These are phyloP conservation scores for Allygus modestus DNA, from an alignment of 2,888 invertebrate genomes.

Conservation along the genomic window DNA sequence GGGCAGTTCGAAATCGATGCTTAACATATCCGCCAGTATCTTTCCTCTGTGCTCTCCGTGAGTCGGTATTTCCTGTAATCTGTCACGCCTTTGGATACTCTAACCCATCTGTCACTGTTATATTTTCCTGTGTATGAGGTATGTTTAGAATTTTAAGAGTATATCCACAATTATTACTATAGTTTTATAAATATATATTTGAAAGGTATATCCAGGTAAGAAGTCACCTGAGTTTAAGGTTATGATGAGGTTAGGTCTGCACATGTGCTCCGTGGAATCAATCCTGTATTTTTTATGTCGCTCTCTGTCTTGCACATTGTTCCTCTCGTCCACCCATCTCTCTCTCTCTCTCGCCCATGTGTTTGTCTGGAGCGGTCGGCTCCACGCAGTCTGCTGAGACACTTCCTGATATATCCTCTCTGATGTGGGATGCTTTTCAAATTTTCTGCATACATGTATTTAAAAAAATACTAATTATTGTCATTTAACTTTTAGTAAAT, in stretches of 20 bases:
- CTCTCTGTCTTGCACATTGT: slow-evolving; percentile 1
- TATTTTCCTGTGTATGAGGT: neutral
- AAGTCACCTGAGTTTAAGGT: slow-evolving; percentile 9
- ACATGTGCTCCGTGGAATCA: slow-evolving; percentile 47
- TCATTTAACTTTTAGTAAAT: too few species aligned
- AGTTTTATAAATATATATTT: too few species aligned
- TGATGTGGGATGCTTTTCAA: neutral
- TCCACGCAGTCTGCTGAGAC: slow-evolving; percentile 33
- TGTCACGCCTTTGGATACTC: slow-evolving; percentile 41
- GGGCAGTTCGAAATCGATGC: slow-evolving; percentile 55
- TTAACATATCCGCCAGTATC: slow-evolving; percentile 32
- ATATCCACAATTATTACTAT: neutral
- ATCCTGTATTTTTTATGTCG: neutral
- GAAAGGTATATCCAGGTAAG: neutral
- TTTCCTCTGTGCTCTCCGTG: slow-evolving; percentile 20
- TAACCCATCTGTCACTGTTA: neutral
- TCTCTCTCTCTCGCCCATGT: neutral
- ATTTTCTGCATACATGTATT: too few species aligned
- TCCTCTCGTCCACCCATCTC: neutral
- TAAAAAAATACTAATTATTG: too few species aligned
- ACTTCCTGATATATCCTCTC: neutral
- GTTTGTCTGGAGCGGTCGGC: neutral
- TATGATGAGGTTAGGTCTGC: slow-evolving; percentile 53
- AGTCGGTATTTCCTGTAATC: slow-evolving; percentile 5
- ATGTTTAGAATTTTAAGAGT: neutral